These are phyloP conservation scores for Cossypha polioptera DNA, from an alignment of 2,797 vertebrate species.

Conservation along the genomic window DNA sequence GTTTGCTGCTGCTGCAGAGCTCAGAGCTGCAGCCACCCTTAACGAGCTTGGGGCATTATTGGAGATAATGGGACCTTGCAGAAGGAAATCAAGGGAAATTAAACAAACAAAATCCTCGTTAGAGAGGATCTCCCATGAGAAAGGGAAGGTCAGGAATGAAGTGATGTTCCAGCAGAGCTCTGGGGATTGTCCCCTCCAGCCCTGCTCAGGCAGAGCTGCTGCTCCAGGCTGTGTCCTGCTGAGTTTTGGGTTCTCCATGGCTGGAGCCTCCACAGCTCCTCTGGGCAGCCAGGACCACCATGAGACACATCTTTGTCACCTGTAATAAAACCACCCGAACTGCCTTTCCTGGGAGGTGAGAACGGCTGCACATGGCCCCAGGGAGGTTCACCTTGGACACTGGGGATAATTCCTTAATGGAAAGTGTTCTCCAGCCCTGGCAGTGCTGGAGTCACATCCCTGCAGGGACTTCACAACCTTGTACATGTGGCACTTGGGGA, in stretches of 20 bases:
- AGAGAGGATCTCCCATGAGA: neutral
- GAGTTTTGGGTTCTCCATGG: neutral
- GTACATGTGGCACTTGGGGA: neutral
- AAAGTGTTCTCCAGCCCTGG: neutral
- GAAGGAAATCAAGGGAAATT: neutral
- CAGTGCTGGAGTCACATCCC: neutral
- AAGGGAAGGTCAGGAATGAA: neutral
- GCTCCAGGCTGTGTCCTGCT: fast-evolving
- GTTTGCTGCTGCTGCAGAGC: neutral
- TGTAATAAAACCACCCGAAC: fast-evolving
- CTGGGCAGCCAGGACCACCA: neutral
- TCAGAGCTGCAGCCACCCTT: neutral
- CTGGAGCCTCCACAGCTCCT: neutral
- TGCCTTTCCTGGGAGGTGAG: fast-evolving
- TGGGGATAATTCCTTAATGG: neutral
- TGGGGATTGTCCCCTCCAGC: fast-evolving
- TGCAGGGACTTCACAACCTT: neutral
- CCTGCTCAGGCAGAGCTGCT: neutral
- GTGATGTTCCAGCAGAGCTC: neutral
- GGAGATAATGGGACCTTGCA: fast-evolving
- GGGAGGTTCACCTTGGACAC: fast-evolving
- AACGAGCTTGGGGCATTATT: neutral
- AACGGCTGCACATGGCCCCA: fast-evolving
- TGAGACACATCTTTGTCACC: fast-evolving
- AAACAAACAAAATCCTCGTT: neutral